Base-by-base conservation (phyloP, 2,113 vertebrate species). In the Egretta garzetta region DNA sequence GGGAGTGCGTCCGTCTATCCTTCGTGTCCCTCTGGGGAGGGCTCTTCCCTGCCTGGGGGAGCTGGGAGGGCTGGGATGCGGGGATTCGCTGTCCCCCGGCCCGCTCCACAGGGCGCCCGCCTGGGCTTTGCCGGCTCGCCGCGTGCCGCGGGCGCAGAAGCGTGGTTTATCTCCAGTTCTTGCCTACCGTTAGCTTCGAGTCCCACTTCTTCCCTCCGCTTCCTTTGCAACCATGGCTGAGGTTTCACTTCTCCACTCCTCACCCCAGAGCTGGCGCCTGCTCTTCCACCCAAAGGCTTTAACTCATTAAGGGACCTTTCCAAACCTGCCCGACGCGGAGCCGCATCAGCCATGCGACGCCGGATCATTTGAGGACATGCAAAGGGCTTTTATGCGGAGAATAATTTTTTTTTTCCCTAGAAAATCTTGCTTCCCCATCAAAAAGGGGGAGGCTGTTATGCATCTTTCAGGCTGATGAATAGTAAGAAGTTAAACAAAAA, bases 261-360 rank as follows among this genome's bases (percentile, higher is more conserved):
- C 3, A 9, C 21, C 77, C 68, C 30, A 0, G 30, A 26, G 67
- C 86, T 4, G 49, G 23, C 56, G 3, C 58, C 1, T 2, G 20
- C 39, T 86, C 66, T 17, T 21, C 28, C 63, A 8, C 28, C 0
- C 21, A 4, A 21, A 4, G 3, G 28, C 56, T 72, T 16, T 8
- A 19, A 3, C 68, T n/a, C 5, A 9, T 17, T 4, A 20, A 55
- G 37, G 27, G 1, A 5, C 67, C 50, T 86, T 56, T 8, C 39
- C 41, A 4, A 71, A 37, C 30, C 41, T 10, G 35, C 0, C 14
- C 19, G 10, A 13, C 3, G 6, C n/a, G 3, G 37, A 20, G 1
- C 63, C 49, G 0, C 39, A 1, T 9, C 6, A 18, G 11, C 59
- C 58, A 3, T 26, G 1, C 2, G 20, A 3, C 10, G 22, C 72